Percentiles rank a stretch among this genome's conserved stretches.
phyloP scores from a whole-genome alignment of 1,140 invertebrate species.

The Venturia canescens region DNA sequence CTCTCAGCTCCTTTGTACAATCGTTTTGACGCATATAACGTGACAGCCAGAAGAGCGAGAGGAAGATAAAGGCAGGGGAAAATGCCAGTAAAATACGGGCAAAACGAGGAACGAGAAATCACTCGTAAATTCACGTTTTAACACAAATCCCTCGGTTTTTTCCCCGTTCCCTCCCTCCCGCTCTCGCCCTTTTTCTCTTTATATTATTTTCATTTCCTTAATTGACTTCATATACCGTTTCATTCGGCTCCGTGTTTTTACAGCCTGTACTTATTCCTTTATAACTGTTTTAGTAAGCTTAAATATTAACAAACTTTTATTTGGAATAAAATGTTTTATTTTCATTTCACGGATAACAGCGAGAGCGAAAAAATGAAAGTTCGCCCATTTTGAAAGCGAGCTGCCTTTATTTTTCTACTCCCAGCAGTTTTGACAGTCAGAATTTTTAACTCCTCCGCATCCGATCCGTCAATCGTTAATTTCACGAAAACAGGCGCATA shows the following conservation, averaged over 20 bases:
- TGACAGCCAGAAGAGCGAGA: conserved; percentile 8
- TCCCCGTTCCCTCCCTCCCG: background rate
- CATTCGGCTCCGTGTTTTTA: too few species aligned
- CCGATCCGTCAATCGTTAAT: too few species aligned
- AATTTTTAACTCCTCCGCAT: too few species aligned
- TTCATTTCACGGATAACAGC: too few species aligned
- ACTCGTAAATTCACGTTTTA: conserved; percentile 37
- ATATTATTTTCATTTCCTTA: background rate
- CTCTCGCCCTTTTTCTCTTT: background rate
- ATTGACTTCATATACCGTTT: background rate
- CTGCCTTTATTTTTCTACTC: too few species aligned
- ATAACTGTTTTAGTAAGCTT: too few species aligned
- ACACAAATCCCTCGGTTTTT: conserved; percentile 7
- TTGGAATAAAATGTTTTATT: too few species aligned
- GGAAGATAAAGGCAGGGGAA: background rate
- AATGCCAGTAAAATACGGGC: conserved; percentile 37
- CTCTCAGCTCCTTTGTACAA: conserved; percentile 6
- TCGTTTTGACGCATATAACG: conserved; percentile 8
- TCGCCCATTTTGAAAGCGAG: too few species aligned
- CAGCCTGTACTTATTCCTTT: too few species aligned
- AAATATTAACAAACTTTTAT: too few species aligned
- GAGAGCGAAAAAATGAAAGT: too few species aligned
- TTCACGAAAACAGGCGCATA: background rate
- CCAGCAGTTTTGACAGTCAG: too few species aligned
- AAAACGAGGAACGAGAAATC: conserved; percentile 36